Conservation (phyloP, 2,888 invertebrate species). For the Dioctria rufipes region DNA sequence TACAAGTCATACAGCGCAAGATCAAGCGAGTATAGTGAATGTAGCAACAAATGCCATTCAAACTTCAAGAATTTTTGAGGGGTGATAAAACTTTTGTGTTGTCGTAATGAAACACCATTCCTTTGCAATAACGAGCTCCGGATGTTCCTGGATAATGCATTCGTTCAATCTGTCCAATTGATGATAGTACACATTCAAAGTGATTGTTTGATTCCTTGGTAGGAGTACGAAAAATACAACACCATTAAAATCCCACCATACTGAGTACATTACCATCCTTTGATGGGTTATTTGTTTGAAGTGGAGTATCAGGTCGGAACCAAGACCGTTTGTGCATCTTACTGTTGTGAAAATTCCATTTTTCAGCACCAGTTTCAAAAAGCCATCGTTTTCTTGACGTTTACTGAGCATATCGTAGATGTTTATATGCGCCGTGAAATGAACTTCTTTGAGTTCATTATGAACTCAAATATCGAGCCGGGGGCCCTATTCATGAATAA, state of each 20-base stretch:
- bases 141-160: background rate
- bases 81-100: background rate
- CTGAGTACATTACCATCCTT: background rate
- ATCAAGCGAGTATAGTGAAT: no score
- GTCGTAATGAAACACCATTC: background rate
- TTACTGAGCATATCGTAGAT: background rate
- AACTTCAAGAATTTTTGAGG: background rate
- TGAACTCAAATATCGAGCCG: background rate
- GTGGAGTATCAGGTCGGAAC: background rate
- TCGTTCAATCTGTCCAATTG: background rate
- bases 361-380: conserved; percentile 27
- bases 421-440: background rate
- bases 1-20: no score
- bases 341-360: background rate
- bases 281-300: background rate
- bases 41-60: background rate
- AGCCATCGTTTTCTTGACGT: background rate
- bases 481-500: no score
- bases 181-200: background rate
- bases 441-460: background rate
- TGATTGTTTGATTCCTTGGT: conserved; percentile 9
- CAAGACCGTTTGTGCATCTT: background rate
- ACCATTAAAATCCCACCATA: background rate
- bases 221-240: background rate
- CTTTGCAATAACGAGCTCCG: background rate